Evolutionary conservation across 2,113 vertebrate species (phyloP).

Genomic region (Charadrius vociferus): DNA sequence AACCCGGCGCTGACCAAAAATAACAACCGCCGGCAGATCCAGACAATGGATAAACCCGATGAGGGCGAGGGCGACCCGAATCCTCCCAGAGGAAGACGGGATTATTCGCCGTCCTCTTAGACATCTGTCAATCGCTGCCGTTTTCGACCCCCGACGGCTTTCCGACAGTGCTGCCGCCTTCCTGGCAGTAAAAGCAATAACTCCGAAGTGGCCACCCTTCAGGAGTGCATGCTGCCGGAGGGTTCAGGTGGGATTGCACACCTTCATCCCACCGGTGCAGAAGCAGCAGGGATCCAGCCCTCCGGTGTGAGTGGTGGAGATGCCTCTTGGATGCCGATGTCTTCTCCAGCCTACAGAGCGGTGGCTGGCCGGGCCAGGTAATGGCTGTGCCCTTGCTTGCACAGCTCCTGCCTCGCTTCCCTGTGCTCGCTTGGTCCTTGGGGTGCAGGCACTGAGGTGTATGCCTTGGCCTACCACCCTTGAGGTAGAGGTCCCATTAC

Average conservation of each 20-base stretch:
- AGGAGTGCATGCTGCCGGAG: neutral
- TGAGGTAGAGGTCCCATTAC: neutral
- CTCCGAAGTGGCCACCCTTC: neutral
- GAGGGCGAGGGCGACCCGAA: constrained; percentile 35
- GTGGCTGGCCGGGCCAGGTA: neutral
- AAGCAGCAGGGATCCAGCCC: neutral
- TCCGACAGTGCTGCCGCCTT: neutral
- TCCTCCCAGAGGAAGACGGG: constrained; percentile 54
- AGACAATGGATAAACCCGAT: constrained; percentile 60
- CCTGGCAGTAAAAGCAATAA: neutral
- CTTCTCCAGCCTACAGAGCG: neutral
- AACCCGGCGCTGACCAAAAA: constrained; percentile 13
- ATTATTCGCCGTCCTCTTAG: constrained; percentile 22
- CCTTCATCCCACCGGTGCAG: fast-evolving
- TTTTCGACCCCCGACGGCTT: neutral
- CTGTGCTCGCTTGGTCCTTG: fast-evolving
- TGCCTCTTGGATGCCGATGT: neutral
- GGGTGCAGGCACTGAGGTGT: fast-evolving
- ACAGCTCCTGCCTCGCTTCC: neutral
- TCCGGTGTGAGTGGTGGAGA: neutral
- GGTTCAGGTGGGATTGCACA: fast-evolving
- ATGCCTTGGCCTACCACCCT: neutral
- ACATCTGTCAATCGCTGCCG: constrained; percentile 48
- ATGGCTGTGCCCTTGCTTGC: neutral
- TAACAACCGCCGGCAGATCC: constrained; percentile 38